Base-by-base conservation (phyloP, 2,797 vertebrate species). In the Kryptopterus vitreolus region DNA sequence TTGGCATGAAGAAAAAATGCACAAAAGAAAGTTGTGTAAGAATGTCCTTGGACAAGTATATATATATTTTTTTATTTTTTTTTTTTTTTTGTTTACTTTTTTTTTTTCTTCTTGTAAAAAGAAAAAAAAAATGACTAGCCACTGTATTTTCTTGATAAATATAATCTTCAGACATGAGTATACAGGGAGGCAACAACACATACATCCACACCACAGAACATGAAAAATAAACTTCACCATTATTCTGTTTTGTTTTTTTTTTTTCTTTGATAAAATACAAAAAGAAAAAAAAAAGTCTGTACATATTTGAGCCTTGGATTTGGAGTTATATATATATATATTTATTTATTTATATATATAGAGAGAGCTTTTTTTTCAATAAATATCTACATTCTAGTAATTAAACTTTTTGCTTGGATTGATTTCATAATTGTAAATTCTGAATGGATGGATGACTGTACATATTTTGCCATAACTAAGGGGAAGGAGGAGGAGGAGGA, bases 1-100 rank as follows among this genome's bases (percentile, higher is more conserved):
- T 99, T 99, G 97, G 98, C 97, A 98, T 98, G 97, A 98, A 98
- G 94, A 94, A 98, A 98, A 95, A 96, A 95, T 97, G 96, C 96
- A 97, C 92, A 98, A 97, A 98, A 96, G 94, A 97, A 96, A 95
- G 95, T 96, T 96, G 95, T 95, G 95, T 98, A 96, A 99, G 95
- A 98, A 95, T 96, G 95, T 94, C 95, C 93, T 95, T 93, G 94
- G 92, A 96, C 94, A 96, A 94, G 92, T 94, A n/a, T n/a, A n/a
- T n/a, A n/a, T n/a, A n/a, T n/a, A n/a, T n/a, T n/a, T n/a, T 93
- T 94, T 95, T 61, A 26, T 12, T 62, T n/a, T n/a, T n/a, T n/a
- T n/a, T n/a, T n/a, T n/a, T n/a, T n/a, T n/a, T n/a, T n/a, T n/a
- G n/a, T n/a, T 29, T 62, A 4, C 13, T 38, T 29, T 77, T 50